A percentile compares a stretch with the other conserved stretches of the same genome.
These are phyloP conservation scores for Brachyopa scutellaris DNA, from an alignment of 2,888 invertebrate genomes.

Conservation along the genomic window DNA sequence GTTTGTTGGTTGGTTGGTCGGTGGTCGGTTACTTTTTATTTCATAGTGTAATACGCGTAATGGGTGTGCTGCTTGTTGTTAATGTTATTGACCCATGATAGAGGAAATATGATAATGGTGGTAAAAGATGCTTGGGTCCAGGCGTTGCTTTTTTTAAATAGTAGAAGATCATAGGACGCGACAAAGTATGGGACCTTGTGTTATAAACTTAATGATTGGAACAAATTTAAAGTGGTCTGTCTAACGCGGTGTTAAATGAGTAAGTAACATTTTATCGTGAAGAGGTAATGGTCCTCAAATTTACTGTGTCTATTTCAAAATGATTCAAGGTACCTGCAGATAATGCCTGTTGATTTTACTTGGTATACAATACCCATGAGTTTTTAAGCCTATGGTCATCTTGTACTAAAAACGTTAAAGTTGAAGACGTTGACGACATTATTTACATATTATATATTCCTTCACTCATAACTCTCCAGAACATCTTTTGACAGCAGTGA, in stretches of 20 bases:
- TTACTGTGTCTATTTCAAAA: too few species aligned
- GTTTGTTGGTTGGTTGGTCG: constrained; percentile 20
- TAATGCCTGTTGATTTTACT: too few species aligned
- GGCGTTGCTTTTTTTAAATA: neutral
- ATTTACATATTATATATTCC: too few species aligned
- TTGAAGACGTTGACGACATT: too few species aligned
- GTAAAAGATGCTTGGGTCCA: constrained; percentile 1
- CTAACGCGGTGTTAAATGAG: constrained; percentile 30
- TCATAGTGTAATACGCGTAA: neutral
- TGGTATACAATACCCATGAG: too few species aligned
- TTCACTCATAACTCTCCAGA: too few species aligned
- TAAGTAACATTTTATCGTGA: too few species aligned
- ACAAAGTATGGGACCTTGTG: neutral
- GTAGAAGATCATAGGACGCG: neutral
- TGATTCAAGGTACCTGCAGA: too few species aligned
- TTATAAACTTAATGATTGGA: constrained; percentile 36
- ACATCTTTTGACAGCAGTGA: too few species aligned
- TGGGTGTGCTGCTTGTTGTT: constrained; percentile 1
- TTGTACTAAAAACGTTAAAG: too few species aligned
- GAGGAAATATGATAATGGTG: constrained; percentile 17
- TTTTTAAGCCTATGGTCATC: too few species aligned
- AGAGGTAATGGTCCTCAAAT: too few species aligned
- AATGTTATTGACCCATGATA: constrained; percentile 58
- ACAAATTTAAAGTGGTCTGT: constrained; percentile 36
- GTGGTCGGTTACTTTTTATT: neutral